These are phyloP conservation scores for Medauroidea extradentata DNA, from an alignment of 1,140 invertebrate species.

Conservation along the genomic window DNA sequence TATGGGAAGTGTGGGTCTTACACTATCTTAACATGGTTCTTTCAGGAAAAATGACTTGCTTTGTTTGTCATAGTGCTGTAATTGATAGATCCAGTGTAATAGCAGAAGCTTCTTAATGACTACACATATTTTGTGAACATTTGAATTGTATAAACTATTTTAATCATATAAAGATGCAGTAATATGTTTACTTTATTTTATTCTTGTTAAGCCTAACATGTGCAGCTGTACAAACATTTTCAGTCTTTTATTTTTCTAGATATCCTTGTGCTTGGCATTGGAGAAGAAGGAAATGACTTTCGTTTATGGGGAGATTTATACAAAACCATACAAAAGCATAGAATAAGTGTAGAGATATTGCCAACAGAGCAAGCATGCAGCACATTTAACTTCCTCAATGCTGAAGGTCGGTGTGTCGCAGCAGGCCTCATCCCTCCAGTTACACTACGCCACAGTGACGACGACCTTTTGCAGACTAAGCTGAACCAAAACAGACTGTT, in stretches of 20 bases:
- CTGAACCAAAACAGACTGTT: neutral
- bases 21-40: no score
- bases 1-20: no score
- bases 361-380: conserved; percentile 70
- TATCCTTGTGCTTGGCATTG: conserved; percentile 72
- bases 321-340: conserved; percentile 49
- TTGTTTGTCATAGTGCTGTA: no score
- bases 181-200: no score
- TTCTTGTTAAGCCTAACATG: neutral
- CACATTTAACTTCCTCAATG: conserved; percentile 79
- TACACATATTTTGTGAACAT: no score
- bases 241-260: conserved; percentile 49
- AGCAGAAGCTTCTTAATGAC: no score
- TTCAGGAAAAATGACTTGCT: no score
- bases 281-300: conserved; percentile 47
- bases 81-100: no score
- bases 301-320: conserved; percentile 44
- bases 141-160: no score
- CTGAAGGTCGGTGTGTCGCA: conserved; percentile 68
- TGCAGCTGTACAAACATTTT: neutral
- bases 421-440: conserved; percentile 72
- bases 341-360: conserved; percentile 66
- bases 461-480: conserved; percentile 24
- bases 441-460: conserved; percentile 31
- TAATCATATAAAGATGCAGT: no score